These are phyloP conservation scores for Epistrophe eligans DNA, from an alignment of 2,888 invertebrate species.

Conservation along the genomic window DNA sequence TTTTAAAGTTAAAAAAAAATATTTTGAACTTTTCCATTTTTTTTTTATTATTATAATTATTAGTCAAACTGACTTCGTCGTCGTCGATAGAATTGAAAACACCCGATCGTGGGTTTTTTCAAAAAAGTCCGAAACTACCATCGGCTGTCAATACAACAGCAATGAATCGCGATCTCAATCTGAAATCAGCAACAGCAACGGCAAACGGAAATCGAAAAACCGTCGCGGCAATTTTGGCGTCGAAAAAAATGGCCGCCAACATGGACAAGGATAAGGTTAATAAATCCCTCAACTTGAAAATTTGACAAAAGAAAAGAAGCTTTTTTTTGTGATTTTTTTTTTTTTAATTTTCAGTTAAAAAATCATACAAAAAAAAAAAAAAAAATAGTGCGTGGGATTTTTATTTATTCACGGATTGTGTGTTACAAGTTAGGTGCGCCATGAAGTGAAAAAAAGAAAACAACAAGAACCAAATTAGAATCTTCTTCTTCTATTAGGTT, in stretches of 20 bases:
- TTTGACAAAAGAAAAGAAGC: background rate
- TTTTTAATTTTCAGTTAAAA: background rate
- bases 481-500: slow-evolving; percentile 36
- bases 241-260: slow-evolving; percentile 35
- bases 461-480: slow-evolving; percentile 34
- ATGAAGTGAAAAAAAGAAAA: slow-evolving; percentile 5
- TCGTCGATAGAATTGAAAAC: slow-evolving; percentile 79
- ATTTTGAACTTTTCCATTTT: background rate
- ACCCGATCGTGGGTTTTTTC: slow-evolving; percentile 77
- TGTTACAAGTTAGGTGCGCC: slow-evolving; percentile 27
- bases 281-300: slow-evolving; percentile 61
- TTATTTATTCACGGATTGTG: slow-evolving; percentile 44
- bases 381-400: slow-evolving; percentile 45
- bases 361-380: background rate
- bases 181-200: slow-evolving; percentile 28
- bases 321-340: background rate
- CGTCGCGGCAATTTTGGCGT: slow-evolving; percentile 64
- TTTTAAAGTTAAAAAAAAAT: background rate
- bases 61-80: slow-evolving; percentile 79
- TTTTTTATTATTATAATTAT: background rate
- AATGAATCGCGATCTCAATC: slow-evolving; percentile 54
- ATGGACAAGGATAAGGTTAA: slow-evolving; percentile 76
- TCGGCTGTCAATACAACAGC: slow-evolving; percentile 3
- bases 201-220: slow-evolving; percentile 77
- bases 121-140: slow-evolving; percentile 43